These are phyloP conservation scores for Cephalopterus ornatus DNA, from an alignment of 2,113 vertebrate species.

Conservation along the genomic window DNA sequence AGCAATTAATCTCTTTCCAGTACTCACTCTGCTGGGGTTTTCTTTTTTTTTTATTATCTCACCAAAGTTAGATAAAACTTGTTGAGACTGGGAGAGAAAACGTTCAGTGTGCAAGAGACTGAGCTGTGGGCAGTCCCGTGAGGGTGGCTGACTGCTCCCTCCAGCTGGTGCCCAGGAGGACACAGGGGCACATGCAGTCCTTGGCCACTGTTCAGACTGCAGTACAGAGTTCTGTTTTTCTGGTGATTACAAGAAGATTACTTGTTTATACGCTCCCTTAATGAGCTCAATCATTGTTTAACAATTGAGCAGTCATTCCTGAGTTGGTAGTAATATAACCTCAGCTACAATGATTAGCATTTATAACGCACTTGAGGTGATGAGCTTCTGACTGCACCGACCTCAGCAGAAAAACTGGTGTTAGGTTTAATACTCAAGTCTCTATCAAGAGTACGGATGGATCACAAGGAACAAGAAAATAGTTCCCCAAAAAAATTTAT, in stretches of 20 bases:
- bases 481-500: rapidly evolving
- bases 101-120: neutral
- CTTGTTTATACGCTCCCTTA: neutral
- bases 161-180: neutral
- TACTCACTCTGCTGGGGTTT: neutral
- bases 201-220: neutral
- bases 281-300: neutral
- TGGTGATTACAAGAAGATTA: rapidly evolving
- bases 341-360: neutral
- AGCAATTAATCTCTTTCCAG: neutral
- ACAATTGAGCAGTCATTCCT: neutral
- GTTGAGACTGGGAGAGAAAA: neutral
- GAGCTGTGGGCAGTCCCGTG: rapidly evolving
- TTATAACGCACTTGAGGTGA: neutral
- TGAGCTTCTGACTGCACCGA: neutral
- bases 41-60: neutral
- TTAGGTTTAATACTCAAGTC: neutral
- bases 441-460: neutral
- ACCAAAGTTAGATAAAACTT: neutral
- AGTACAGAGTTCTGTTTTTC: neutral
- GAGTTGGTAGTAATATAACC: neutral
- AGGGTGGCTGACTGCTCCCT: rapidly evolving
- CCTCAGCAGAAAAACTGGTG: neutral
- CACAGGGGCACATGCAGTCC: rapidly evolving
- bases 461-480: neutral